Evolutionary conservation across 1,140 invertebrate genomes (phyloP).

Genomic region (Episyrphus balteatus): DNA sequence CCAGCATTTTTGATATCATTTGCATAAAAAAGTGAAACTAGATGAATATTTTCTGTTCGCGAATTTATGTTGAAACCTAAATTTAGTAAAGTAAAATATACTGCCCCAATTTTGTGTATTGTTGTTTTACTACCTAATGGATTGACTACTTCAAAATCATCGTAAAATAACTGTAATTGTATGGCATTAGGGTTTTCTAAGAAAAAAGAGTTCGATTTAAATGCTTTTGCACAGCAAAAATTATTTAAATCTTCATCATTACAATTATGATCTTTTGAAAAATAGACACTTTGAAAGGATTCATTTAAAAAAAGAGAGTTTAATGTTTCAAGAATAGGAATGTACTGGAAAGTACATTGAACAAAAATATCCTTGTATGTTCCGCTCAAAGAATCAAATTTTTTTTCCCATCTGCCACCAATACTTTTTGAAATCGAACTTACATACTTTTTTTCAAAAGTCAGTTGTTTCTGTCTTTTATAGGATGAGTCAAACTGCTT

Average conservation of each 20-base stretch:
- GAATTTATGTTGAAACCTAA: conserved; percentile 3
- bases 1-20: conserved; percentile 4
- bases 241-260: not conserved
- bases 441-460: not conserved
- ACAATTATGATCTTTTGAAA: conserved; percentile 3
- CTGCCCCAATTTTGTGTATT: conserved; percentile 1
- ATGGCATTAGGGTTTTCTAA: conserved; percentile 1
- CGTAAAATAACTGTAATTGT: conserved; percentile 5
- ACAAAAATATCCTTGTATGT: not conserved
- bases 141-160: conserved; percentile 3
- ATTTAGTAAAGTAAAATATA: conserved; percentile 2
- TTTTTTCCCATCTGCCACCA: not conserved
- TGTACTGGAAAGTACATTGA: conserved; percentile 2
- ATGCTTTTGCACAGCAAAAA: conserved; percentile 3
- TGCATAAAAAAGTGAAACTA: conserved; percentile 1
- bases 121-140: conserved; percentile 2
- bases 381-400: not conserved
- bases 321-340: not conserved
- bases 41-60: not conserved
- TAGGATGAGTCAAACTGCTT: not conserved
- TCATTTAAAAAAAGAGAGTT: not conserved
- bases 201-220: conserved; percentile 1
- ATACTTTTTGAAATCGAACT: not conserved
- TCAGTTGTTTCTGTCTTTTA: not conserved
- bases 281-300: not conserved